phyloP scores from a whole-genome alignment of 92 coral and sea anemone genomes.

The Pocillopora meandrina region DNA sequence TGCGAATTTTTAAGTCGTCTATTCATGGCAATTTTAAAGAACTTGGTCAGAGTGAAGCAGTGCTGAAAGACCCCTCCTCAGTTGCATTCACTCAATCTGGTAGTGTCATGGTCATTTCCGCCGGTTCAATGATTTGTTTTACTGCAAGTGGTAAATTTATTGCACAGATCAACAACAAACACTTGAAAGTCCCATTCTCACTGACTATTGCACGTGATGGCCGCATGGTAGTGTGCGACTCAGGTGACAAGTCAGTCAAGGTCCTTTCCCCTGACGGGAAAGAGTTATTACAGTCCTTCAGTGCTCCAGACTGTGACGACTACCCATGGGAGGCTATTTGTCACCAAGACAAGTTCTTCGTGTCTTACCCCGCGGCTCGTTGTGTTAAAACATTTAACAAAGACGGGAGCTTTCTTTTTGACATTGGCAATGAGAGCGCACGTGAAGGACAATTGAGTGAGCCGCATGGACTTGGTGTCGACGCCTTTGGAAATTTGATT shows the following conservation, averaged over 20 bases:
- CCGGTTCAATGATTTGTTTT: slow-evolving; percentile 12
- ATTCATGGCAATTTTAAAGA: not conserved
- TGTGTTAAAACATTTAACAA: too few relatives aligned
- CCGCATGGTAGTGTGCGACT: not conserved
- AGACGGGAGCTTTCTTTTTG: too few relatives aligned
- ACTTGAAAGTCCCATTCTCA: not conserved
- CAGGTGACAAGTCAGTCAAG: not conserved
- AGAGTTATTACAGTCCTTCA: not conserved
- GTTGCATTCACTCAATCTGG: slow-evolving; percentile 12
- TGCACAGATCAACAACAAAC: slow-evolving; percentile 33
- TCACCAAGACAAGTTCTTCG: too few relatives aligned
- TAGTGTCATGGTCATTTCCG: not conserved
- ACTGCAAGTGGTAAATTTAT: slow-evolving; percentile 54
- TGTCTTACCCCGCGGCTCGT: too few relatives aligned
- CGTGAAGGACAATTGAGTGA: too few relatives aligned
- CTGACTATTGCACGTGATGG: not conserved
- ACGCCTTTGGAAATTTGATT: too few relatives aligned
- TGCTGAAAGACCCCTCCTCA: not conserved
- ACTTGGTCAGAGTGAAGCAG: not conserved
- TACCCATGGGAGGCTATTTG: too few relatives aligned
- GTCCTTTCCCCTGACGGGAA: slow-evolving; percentile 18
- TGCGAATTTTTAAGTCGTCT: not conserved
- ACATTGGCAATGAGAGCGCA: too few relatives aligned
- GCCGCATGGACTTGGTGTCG: too few relatives aligned
- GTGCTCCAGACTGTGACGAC: not conserved